A percentile compares a stretch with the other conserved stretches of the same genome.
These are phyloP conservation scores for Apotomis capreana DNA, from an alignment of 2,888 invertebrate genomes.

Conservation along the genomic window DNA sequence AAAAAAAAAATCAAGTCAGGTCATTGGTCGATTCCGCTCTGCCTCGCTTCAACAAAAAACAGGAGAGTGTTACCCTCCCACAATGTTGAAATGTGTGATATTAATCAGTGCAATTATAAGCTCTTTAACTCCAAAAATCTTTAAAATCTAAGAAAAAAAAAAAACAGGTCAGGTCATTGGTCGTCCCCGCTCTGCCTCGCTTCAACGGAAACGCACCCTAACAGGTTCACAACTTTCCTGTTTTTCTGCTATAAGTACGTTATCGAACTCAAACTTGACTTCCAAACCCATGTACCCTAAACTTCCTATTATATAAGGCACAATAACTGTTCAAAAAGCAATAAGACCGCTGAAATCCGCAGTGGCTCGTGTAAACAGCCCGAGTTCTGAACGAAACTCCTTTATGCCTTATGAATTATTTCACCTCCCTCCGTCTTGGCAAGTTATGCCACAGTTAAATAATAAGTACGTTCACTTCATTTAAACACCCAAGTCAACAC, in stretches of 20 bases:
- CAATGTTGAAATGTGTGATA: too few species aligned
- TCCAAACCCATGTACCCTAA: background rate
- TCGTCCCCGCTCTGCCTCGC: too few species aligned
- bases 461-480: background rate
- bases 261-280: background rate
- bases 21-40: too few species aligned
- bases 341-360: conserved; percentile 50
- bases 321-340: conserved; percentile 44
- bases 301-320: conserved; percentile 13
- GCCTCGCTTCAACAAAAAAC: too few species aligned
- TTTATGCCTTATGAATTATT: conserved; percentile 53
- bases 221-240: background rate
- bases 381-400: conserved; percentile 39
- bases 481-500: background rate
- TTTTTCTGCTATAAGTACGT: background rate
- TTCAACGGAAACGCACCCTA: too few species aligned
- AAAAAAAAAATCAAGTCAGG: too few species aligned
- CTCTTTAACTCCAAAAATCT: too few species aligned
- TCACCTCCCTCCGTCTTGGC: conserved; percentile 39
- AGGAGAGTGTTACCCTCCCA: too few species aligned
- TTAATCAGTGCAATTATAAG: too few species aligned
- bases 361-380: conserved; percentile 43
- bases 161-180: too few species aligned
- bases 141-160: too few species aligned
- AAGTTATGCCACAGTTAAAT: conserved; percentile 3